Conservation (phyloP, 1,140 invertebrate genomes). For the Ganaspis sp. region DNA sequence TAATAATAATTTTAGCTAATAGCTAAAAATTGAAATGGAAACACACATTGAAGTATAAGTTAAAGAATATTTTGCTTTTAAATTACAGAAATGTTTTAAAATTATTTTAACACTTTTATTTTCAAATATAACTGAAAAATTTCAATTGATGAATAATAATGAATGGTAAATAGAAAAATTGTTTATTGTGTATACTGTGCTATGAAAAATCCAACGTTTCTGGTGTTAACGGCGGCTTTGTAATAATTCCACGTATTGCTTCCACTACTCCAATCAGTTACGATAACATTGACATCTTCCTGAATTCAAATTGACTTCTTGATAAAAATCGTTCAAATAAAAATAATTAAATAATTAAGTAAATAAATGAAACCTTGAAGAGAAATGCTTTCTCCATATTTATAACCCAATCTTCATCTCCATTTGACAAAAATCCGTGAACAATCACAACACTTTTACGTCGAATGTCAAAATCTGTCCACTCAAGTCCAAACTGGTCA, state of each 20-base stretch:
- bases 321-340: neutral
- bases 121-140: no score
- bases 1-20: no score
- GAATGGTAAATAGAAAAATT: neutral
- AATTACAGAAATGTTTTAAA: no score
- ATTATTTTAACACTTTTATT: no score
- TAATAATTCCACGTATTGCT: constrained; percentile 80
- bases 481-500: constrained; percentile 78
- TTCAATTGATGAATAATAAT: no score
- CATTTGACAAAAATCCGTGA: constrained; percentile 79
- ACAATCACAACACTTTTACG: constrained; percentile 77
- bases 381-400: constrained; percentile 76
- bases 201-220: constrained; percentile 75
- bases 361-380: constrained; percentile 67
- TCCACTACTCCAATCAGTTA: constrained; percentile 79
- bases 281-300: constrained; percentile 78
- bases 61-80: no score
- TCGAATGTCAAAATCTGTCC: constrained; percentile 76
- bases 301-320: constrained; percentile 51
- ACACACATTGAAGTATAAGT: no score
- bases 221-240: constrained; percentile 78
- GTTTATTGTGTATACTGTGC: constrained; percentile 68
- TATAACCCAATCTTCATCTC: constrained; percentile 75
- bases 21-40: no score
- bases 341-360: constrained; percentile 4